Evolutionary conservation across 2,888 invertebrate genomes (phyloP), one percentile per base, ranked within the genome.

Genomic region (Scaeva pyrastri): DNA sequence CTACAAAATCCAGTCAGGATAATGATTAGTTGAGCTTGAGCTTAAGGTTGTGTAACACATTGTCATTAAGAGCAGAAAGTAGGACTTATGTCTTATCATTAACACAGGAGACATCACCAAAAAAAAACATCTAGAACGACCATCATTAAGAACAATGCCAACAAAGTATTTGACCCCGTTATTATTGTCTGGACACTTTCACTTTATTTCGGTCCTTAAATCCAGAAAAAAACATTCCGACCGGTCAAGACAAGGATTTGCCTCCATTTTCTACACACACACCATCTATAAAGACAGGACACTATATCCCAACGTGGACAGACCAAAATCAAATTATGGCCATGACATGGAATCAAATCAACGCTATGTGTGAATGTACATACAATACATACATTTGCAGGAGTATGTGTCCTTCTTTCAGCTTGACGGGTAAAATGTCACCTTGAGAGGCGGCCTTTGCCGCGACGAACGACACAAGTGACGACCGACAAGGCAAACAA

Each of bases 271-370:
- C 39, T 52, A 45, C 21, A 31, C 31, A 4, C 16, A 48, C 31
- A 14, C 16, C 16, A n/a, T n/a, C n/a, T n/a, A n/a, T n/a, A n/a
- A n/a, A 16, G 56, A 50, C 58, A 62, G 31, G n/a, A n/a, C n/a
- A n/a, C n/a, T n/a, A 52, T 5, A 31, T 31, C 31, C 31, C 8
- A 1, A 31, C 31, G 31, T 36, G 36, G 21, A 39, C 55, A 41
- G 19, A 41, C 36, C 55, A 66, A 72, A 77, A 76, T 62, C 66
- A 76, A 70, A 76, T 73, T 73, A 81, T 73, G 73, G 21, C 77
- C 76, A 62, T 85, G 85, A 80, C 80, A 85, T 19, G 23, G 70
- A 70, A 73, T 76, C 71, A 72, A 45, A 68, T 39, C 43, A 31
- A 31, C 31, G 21, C 26, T 31, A 3, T 23, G 2, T 26, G 26